These are phyloP conservation scores for Drosophila arawakana DNA, from an alignment of 1,140 invertebrate species.

Conservation along the genomic window DNA sequence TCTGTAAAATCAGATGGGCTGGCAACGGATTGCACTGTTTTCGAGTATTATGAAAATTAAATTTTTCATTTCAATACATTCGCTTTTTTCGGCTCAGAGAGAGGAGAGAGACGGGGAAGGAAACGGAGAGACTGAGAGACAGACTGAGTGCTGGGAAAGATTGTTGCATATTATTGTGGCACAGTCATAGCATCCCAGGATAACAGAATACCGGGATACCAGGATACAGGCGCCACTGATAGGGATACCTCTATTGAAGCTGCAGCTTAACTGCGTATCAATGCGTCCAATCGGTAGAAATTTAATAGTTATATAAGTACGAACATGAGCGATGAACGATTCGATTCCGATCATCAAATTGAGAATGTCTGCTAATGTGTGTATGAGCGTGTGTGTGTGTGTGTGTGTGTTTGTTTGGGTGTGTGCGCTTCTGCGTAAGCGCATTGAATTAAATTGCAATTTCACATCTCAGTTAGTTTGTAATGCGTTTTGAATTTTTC, in stretches of 20 bases:
- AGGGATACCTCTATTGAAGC: slow-evolving; percentile 22
- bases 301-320: slow-evolving; percentile 55
- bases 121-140: not conserved
- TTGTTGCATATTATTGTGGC: slow-evolving; percentile 58
- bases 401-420: not conserved
- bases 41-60: slow-evolving; percentile 80
- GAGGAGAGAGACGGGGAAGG: slow-evolving; percentile 15
- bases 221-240: slow-evolving; percentile 2
- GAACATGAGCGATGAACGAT: slow-evolving; percentile 12
- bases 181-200: slow-evolving; percentile 15
- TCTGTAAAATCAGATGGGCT: slow-evolving; percentile 11
- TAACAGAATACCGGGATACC: not conserved
- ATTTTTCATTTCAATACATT: slow-evolving; percentile 81
- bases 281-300: slow-evolving; percentile 59
- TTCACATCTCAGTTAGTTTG: slow-evolving; percentile 38
- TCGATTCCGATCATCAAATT: slow-evolving; percentile 46
- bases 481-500: slow-evolving; percentile 28
- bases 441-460: slow-evolving; percentile 38
- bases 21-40: slow-evolving; percentile 56
- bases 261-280: slow-evolving; percentile 49
- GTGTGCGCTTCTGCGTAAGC: slow-evolving; percentile 7
- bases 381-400: not conserved
- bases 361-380: slow-evolving; percentile 8
- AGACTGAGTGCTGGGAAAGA: slow-evolving; percentile 37
- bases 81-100: not conserved